Evolutionary conservation across 2,888 invertebrate species (phyloP), one percentile per base, ranked within the genome.

Genomic region (Anticlea derivata): DNA sequence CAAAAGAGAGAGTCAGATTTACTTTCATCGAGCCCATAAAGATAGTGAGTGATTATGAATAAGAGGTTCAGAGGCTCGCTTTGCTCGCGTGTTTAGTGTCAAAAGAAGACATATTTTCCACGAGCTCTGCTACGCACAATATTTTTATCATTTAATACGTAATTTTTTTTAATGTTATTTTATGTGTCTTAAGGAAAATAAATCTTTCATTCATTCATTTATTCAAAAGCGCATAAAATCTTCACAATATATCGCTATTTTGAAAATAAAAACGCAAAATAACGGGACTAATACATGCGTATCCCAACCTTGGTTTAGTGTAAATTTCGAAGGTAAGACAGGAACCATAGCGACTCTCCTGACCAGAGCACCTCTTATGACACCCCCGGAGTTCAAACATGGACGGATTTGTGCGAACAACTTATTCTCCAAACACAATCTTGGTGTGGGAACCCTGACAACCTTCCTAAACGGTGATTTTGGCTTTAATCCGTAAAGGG

Each of bases 281-380:
- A 56, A 77, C 68, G 69, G 68, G 73, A 65, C 69, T 67, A 59
- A 43, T 58, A 58, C 55, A 63, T 65, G 61, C 58, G 60, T 82
- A 79, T 85, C 66, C 88, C 78, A 81, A 91, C 91, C 91, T 91
- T 81, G 80, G 61, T 77, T 70, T 58, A 84, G 77, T 50, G 83
- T 71, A 68, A 91, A 91, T 84, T 92, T 92, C 68, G 92, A 91
- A 47, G 92, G 92, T 66, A 92, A 80, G 49, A 91, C 81, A 46
- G 91, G 86, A 38, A 75, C 75, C 61, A 91, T 64, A 51, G 92
- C 83, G 62, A 92, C 72, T 75, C 91, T 88, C 79, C 91, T 83
- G 65, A 92, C 91, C 66, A 93, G 71, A 73, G 78, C 70, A 61
- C 80, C 82, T 57, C 86, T 84, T 66, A 83, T 73, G 56, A 63